phyloP scores from a whole-genome alignment of 2,888 invertebrate species.

The Slavum lentiscoides region DNA sequence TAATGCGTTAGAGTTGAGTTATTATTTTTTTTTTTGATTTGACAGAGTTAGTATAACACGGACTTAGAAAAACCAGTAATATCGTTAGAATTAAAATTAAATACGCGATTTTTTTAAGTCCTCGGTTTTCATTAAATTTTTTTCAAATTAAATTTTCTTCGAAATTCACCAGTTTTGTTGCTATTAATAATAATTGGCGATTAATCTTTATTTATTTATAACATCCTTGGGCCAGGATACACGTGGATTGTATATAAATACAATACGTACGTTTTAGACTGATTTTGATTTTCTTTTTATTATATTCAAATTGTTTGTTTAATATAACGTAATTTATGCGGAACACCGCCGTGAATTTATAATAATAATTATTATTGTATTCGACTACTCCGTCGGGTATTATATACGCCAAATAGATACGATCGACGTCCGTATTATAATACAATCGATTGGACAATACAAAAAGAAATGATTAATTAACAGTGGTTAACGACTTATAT shows the following conservation, averaged over 20 bases:
- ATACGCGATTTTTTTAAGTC: no score
- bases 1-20: no score
- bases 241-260: background rate
- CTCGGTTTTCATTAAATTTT: no score
- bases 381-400: background rate
- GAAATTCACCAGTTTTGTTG: no score
- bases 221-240: background rate
- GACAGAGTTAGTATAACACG: no score
- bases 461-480: background rate
- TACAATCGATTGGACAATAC: background rate
- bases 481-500: background rate
- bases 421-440: background rate
- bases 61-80: no score
- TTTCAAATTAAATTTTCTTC: no score
- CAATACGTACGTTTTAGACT: no score
- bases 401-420: background rate
- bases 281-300: background rate
- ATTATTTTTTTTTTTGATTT: no score
- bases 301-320: background rate
- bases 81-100: no score
- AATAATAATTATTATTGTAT: slow-evolving; percentile 6
- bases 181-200: no score
- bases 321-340: slow-evolving; percentile 18
- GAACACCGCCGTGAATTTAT: slow-evolving; percentile 10
- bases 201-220: no score